Evolutionary conservation across 2,113 vertebrate genomes (phyloP), one percentile per base, ranked within the genome.

Genomic region (Macquaria ambigua): DNA sequence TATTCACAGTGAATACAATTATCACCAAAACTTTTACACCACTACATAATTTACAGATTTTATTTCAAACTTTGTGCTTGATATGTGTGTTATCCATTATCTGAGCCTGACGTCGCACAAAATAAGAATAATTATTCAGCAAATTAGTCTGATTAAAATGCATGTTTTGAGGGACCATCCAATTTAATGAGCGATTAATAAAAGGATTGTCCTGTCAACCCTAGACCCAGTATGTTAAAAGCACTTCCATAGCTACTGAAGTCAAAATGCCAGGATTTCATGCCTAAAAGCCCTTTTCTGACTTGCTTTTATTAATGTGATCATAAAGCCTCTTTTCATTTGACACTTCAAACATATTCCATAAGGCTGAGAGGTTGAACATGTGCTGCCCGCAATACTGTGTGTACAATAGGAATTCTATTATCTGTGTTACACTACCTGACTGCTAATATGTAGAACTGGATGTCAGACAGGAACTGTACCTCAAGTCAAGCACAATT

Each of bases 91-190:
- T 46, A 70, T 74, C 58, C 48, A 68, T 87, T 85, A 52, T 63
- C 23, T 28, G 66, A 50, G 15, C n/a, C 48, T 2, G n/a, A 7
- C 67, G n/a, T 61, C 67, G 14, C 37, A 56, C 53, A 70, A 43
- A 76, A 61, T 58, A 52, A 0, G 28, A 55, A 4, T 41, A 76
- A 90, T 83, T 82, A 69, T 81, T 74, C 74, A 55, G 15, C 48
- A 84, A 77, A 85, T 66, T 41, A 70, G 14, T 48, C 31, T 14
- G 39, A 88, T 77, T 72, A 79, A 84, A 91, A 73, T 66, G 67
- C 23, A 34, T 34, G 50, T 31, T 74, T 31, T 80, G 63, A 82
- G 79, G 76, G 72, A 67, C 34, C 55, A 20, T 87, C 50, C 46
- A 61, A 23, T 87, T 83, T 70, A 53, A 89, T 77, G 46, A 5